Base-by-base conservation (phyloP, 2,797 vertebrate species). In the Xerus rutilus region DNA sequence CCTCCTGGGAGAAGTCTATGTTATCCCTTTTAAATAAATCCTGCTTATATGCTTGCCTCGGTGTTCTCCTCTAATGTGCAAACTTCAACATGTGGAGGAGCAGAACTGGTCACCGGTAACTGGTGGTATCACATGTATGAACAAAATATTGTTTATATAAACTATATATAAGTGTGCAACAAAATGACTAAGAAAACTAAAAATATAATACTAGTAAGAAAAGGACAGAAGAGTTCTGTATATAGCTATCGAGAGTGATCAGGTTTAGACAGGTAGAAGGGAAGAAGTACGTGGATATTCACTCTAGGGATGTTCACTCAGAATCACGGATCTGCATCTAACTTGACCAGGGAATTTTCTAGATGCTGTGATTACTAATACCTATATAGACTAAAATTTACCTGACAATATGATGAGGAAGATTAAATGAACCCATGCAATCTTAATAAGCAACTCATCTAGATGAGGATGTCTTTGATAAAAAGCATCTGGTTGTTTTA, bases 401-500 rank as follows among this genome's bases (percentile, higher is more conserved):
- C 65, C 45, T 84, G 43, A 45, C 15, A 74, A 32, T 77, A n/a
- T 59, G 59, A 93, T 65, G 14, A 83, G 79, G 32, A 78, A 52
- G n/a, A 86, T 86, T 86, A 91, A 92, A 17, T 78, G 35, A 95
- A 52, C 23, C 54, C 15, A 28, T 86, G n/a, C 21, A 6, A 89
- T 74, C 15, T 39, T 39, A 86, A 52, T 13, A 95, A 89, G 30
- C 39, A 94, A 76, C 32, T 89, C 72, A 78, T 4, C 6, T 54
- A 86, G 39, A 83, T 49, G 30, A 92, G 15, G 35, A 65, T 30
- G 28, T 52, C 95, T 20, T 72, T 79, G 11, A 62, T 79, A 47
- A 78, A 93, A 93, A 81, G 89, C 30, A 78, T 52, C 32, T 74
- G 2, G 1, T 28, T 76, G 52, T n/a, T 35, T 67, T 78, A 32